phyloP scores from a whole-genome alignment of 92 coral and sea anemone genomes.

The Epizoanthus illoricatus region DNA sequence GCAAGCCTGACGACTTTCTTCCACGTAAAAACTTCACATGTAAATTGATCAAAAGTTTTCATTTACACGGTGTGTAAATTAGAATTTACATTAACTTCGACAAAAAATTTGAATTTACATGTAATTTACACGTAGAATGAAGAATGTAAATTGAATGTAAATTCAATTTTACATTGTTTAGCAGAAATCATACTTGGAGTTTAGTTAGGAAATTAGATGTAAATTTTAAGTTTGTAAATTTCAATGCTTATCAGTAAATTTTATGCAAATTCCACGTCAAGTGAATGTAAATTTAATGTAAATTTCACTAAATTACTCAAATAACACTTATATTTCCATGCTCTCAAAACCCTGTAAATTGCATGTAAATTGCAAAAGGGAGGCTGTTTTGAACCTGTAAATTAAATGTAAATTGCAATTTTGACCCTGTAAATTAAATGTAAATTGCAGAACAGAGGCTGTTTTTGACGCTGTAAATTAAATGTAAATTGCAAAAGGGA shows the following conservation, averaged over 20 bases:
- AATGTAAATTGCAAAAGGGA: too few species aligned
- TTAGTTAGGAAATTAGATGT: conserved; percentile 13
- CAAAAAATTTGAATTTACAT: conserved; percentile 20
- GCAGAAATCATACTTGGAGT: conserved; percentile 19
- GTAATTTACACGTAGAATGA: conserved; percentile 19
- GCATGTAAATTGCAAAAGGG: too few species aligned
- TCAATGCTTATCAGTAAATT: conserved; percentile 16
- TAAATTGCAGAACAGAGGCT: too few species aligned
- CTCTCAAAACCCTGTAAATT: conserved; percentile 35
- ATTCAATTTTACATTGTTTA: conserved; percentile 29
- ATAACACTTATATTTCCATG: conserved; percentile 16
- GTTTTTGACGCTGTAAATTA: too few species aligned
- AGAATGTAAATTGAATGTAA: conserved; percentile 21
- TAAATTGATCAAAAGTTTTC: conserved; percentile 10
- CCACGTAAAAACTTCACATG: conserved; percentile 42
- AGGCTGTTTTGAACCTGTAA: too few species aligned
- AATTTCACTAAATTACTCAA: conserved; percentile 23
- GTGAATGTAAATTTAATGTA: conserved; percentile 26
- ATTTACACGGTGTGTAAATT: conserved; percentile 23
- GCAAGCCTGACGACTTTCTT: conserved; percentile 38
- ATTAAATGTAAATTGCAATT: too few species aligned
- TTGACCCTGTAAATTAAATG: too few species aligned
- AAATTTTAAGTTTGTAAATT: conserved; percentile 7
- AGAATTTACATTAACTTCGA: conserved; percentile 21
- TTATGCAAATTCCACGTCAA: conserved; percentile 24